These are phyloP conservation scores for Spodoptera picta DNA, from an alignment of 2,888 invertebrate genomes.

Conservation along the genomic window DNA sequence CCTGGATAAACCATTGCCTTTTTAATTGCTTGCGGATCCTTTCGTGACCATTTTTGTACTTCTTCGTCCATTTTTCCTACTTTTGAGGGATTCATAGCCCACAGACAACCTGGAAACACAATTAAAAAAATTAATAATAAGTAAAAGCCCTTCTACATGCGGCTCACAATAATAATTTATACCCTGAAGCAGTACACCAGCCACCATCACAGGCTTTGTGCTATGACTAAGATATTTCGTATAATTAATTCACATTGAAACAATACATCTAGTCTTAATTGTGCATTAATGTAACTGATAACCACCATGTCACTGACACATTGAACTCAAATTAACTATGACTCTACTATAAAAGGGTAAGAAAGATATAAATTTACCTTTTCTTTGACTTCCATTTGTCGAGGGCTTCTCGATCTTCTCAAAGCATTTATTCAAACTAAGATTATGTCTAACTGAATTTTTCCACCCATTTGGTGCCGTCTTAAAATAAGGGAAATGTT, in stretches of 20 bases:
- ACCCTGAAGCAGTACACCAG: too few relatives aligned
- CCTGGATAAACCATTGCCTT: constrained; percentile 98
- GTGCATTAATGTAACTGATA: too few relatives aligned
- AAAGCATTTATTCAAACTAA: constrained; percentile 99
- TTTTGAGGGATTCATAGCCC: constrained; percentile 99
- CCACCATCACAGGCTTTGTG: too few relatives aligned
- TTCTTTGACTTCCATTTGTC: constrained; percentile 94
- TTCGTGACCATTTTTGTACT: constrained; percentile 98
- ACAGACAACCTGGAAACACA: constrained; percentile 92
- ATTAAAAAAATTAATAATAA: constrained; percentile 6
- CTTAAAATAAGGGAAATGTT: constrained; percentile 99
- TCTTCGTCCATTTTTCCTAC: constrained; percentile 99
- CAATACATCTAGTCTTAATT: too few relatives aligned
- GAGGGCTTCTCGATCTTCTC: constrained; percentile 99
- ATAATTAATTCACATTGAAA: too few relatives aligned
- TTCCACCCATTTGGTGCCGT: constrained; percentile 99
- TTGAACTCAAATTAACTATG: too few relatives aligned
- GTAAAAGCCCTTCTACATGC: background rate
- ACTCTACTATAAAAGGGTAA: too few relatives aligned
- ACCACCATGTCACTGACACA: too few relatives aligned
- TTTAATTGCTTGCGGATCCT: constrained; percentile 97
- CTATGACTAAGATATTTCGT: too few relatives aligned
- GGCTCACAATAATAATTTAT: too few relatives aligned
- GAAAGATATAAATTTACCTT: constrained; percentile 80
- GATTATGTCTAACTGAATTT: constrained; percentile 98